Conservation (phyloP, 2,797 vertebrate species). For the Phylloscopus collybita region DNA sequence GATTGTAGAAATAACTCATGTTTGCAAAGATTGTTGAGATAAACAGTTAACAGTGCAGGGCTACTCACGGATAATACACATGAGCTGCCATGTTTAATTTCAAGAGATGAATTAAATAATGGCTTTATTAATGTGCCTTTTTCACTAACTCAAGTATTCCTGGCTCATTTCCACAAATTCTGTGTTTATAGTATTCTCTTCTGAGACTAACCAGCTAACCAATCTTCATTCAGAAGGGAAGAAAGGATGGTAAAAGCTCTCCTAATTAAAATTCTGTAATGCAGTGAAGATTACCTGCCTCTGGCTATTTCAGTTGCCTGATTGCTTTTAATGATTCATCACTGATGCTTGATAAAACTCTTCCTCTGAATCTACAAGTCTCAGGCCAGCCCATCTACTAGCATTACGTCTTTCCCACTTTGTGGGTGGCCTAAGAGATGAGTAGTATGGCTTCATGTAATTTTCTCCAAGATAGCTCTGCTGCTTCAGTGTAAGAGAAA, state of each 20-base stretch:
- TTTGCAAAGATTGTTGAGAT: slow-evolving; percentile 27
- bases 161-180: neutral
- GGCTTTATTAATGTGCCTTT: neutral
- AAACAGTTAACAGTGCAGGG: neutral
- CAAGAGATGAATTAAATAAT: neutral
- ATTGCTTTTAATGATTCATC: slow-evolving; percentile 5
- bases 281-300: neutral
- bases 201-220: neutral
- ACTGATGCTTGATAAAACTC: neutral
- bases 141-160: neutral
- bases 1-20: neutral
- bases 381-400: neutral
- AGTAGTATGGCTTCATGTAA: neutral
- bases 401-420: neutral
- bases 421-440: neutral
- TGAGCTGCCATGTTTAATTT: slow-evolving; percentile 7
- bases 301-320: slow-evolving; percentile 37
- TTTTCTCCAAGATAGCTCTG: neutral
- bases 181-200: neutral
- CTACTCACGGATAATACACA: neutral
- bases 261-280: neutral
- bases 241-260: neutral
- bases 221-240: neutral
- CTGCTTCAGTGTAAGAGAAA: neutral
- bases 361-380: neutral